Evolutionary conservation across 2,888 invertebrate genomes (phyloP).

Genomic region (Agrotis segetum): DNA sequence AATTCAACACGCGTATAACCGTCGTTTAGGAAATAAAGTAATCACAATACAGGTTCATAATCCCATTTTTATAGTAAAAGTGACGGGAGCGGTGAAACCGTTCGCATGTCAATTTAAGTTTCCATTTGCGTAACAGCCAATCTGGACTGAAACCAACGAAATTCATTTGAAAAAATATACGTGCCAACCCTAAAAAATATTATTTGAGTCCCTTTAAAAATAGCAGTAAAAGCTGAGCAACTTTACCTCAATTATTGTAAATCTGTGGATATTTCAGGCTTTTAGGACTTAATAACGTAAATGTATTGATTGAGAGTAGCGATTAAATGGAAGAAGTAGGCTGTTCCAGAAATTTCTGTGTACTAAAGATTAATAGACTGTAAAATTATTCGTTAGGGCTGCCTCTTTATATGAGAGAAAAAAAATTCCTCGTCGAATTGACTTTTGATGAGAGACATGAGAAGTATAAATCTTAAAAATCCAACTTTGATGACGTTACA

Average conservation of each 20-base stretch:
- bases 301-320: conserved; percentile 50
- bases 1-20: neutral
- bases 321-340: conserved; percentile 50
- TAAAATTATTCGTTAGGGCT: conserved; percentile 64
- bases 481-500: neutral
- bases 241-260: conserved; percentile 43
- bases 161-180: conserved; percentile 51
- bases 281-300: conserved; percentile 21
- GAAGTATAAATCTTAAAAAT: too few species aligned
- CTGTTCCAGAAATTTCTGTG: conserved; percentile 46
- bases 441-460: too few species aligned
- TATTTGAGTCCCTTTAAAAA: conserved; percentile 38
- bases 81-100: conserved; percentile 45
- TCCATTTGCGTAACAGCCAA: conserved; percentile 55
- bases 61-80: conserved; percentile 45
- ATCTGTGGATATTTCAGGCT: conserved; percentile 38
- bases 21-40: conserved; percentile 11
- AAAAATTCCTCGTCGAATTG: too few species aligned
- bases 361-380: conserved; percentile 67
- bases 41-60: conserved; percentile 31
- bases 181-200: conserved; percentile 49
- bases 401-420: conserved; percentile 9
- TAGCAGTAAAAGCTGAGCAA: conserved; percentile 38
- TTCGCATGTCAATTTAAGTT: conserved; percentile 53
- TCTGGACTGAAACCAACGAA: conserved; percentile 44